Evolutionary conservation across 2,797 vertebrate genomes (phyloP), one percentile per base, ranked within the genome.

Genomic region (Xenentodon cancila): DNA sequence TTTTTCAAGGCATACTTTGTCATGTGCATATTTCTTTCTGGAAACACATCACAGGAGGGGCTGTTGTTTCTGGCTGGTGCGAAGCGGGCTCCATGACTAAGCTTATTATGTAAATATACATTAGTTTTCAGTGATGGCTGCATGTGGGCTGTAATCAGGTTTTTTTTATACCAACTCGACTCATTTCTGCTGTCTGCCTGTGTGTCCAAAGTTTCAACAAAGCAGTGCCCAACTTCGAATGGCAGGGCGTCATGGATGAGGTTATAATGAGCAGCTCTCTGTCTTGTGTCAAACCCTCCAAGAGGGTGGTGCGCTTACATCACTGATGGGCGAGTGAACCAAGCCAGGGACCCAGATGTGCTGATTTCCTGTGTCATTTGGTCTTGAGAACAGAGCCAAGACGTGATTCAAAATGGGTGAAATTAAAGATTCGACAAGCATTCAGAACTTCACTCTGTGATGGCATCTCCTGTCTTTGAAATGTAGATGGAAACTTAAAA

Each of bases 41-140:
- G 37, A 40, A 40, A 13, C 13, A 16, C 37, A 15, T 15, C 3
- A 15, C 15, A 40, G 37, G 37, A 40, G 4, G n/a, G 37, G 16
- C 37, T 40, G 37, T 40, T 40, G 64, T 78, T 72, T 63, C 76
- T 74, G 74, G 37, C 37, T 40, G 37, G 37, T 40, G 37, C 4
- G 37, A 40, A 15, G 49, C 73, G 42, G 21, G 72, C 62, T 75
- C 68, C 52, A 69, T 46, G 46, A 69, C 75, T 84, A 72, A 87
- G 71, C 76, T 84, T 68, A 79, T 86, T 86, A 87, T 89, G 79
- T 82, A 88, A 40, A 40, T 40, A 40, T 40, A 13, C 54, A 77
- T 82, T 71, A 75, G 88, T 82, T 80, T 73, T 51, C 50, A 56
- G 63, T 11, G 53, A 65, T 61, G 59, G 71, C 68, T 71, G 64